phyloP scores from a whole-genome alignment of 2,888 invertebrate species.

The Dolichopus griseipennis region DNA sequence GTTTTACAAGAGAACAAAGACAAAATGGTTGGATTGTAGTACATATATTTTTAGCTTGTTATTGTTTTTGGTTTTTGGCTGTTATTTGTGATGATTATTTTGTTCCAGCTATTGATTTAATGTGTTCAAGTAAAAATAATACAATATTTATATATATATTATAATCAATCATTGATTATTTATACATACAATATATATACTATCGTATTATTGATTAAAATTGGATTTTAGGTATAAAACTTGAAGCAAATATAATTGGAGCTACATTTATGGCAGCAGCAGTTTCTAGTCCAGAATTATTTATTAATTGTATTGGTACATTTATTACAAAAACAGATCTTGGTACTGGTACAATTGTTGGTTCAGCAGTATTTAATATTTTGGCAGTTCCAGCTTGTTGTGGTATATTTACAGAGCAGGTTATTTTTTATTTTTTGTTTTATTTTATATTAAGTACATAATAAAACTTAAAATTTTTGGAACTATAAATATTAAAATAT shows the following conservation, averaged over 20 bases:
- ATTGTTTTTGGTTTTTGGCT: slow-evolving; percentile 71
- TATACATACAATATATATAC: neutral
- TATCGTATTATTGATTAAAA: neutral
- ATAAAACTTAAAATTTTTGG: no score
- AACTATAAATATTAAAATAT: neutral
- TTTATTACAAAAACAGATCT: slow-evolving; percentile 78
- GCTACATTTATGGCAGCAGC: slow-evolving; percentile 95
- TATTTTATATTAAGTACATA: no score
- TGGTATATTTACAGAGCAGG: slow-evolving; percentile 71
- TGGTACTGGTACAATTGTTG: slow-evolving; percentile 74
- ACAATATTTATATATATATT: no score
- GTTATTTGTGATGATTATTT: slow-evolving; percentile 82
- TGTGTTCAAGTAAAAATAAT: slow-evolving; percentile 61
- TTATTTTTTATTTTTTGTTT: slow-evolving; percentile 34
- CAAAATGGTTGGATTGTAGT: slow-evolving; percentile 35
- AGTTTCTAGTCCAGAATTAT: slow-evolving; percentile 82
- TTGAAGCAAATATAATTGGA: slow-evolving; percentile 65
- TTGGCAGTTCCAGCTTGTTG: slow-evolving; percentile 74
- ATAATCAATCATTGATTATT: neutral
- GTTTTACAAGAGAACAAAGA: slow-evolving; percentile 59
- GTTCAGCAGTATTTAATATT: slow-evolving; percentile 77
- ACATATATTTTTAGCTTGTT: slow-evolving; percentile 43
- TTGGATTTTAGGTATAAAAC: slow-evolving; percentile 49
- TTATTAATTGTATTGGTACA: slow-evolving; percentile 80
- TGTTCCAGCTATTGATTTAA: slow-evolving; percentile 73